Evolutionary conservation across 2,113 vertebrate genomes (phyloP).

Genomic region (Gavia stellata): DNA sequence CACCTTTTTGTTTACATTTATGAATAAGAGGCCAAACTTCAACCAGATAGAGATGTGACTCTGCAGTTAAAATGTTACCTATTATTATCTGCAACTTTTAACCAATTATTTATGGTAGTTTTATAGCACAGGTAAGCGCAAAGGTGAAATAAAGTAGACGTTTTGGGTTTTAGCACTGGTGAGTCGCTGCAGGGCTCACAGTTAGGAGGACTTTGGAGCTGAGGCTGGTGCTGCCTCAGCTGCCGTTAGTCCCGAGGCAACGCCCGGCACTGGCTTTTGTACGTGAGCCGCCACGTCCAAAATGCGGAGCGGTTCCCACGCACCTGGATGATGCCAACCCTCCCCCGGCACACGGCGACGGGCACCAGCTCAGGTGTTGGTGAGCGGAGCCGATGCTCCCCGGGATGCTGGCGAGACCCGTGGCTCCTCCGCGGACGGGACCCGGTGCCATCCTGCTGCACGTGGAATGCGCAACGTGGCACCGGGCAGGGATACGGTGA

Average conservation of each 20-base stretch:
- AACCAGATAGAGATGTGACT: not conserved
- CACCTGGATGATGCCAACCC: not conserved
- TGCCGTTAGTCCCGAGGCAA: slow-evolving; percentile 12
- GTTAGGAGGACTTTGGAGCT: slow-evolving; percentile 60
- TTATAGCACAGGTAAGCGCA: slow-evolving; percentile 36
- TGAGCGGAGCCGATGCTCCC: not conserved
- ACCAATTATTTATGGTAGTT: slow-evolving; percentile 47
- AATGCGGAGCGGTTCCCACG: slow-evolving; percentile 16
- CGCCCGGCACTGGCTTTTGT: slow-evolving; percentile 55
- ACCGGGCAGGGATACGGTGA: not conserved
- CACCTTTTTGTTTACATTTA: not conserved
- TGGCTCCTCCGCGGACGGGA: not conserved
- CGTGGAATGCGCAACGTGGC: fast-evolving
- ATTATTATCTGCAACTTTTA: slow-evolving; percentile 37
- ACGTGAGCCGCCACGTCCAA: slow-evolving; percentile 26
- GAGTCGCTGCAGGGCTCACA: slow-evolving; percentile 36
- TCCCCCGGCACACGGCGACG: not conserved
- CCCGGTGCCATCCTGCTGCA: not conserved
- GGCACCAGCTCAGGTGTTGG: not conserved
- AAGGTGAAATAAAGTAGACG: slow-evolving; percentile 29
- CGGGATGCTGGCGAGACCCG: not conserved
- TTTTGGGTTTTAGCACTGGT: not conserved
- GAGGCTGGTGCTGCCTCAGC: slow-evolving; percentile 24
- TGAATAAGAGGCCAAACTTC: not conserved
- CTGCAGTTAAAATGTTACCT: not conserved